A percentile compares a stretch with the other conserved stretches of the same genome.
Evolutionary conservation across 2,888 invertebrate genomes (phyloP).

Genomic region (Acronicta psi): DNA sequence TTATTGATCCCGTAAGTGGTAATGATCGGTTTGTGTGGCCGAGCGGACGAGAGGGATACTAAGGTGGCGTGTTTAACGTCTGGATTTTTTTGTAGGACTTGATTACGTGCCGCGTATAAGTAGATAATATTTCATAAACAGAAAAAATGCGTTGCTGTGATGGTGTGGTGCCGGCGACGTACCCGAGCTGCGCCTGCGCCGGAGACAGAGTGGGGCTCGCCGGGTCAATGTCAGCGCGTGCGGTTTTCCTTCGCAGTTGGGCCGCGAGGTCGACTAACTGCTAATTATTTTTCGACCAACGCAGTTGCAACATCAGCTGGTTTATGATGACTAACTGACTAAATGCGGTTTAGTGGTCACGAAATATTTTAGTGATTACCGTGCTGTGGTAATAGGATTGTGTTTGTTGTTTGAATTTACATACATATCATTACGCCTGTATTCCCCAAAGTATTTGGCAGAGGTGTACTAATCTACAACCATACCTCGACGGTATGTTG

Average conservation of each 20-base stretch:
- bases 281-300: slow-evolving; percentile 84
- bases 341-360: slow-evolving; percentile 75
- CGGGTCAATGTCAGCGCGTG: slow-evolving; percentile 81
- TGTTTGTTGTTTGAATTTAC: slow-evolving; percentile 49
- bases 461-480: too few relatives aligned
- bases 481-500: too few relatives aligned
- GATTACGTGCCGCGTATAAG: slow-evolving; percentile 52
- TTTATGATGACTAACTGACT: slow-evolving; percentile 72
- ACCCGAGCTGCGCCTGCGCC: slow-evolving; percentile 7
- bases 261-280: slow-evolving; percentile 78
- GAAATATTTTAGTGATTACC: slow-evolving; percentile 68
- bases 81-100: slow-evolving; percentile 58
- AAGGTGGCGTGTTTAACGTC: slow-evolving; percentile 61
- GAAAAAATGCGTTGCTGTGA: slow-evolving; percentile 47
- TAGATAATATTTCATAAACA: slow-evolving; percentile 53
- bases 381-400: slow-evolving; percentile 51
- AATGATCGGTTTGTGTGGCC: slow-evolving; percentile 68
- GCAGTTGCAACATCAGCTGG: slow-evolving; percentile 74
- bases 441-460: too few relatives aligned
- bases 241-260: slow-evolving; percentile 75
- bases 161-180: slow-evolving; percentile 18
- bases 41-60: slow-evolving; percentile 64
- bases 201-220: slow-evolving; percentile 45
- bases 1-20: slow-evolving; percentile 76
- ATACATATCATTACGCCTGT: too few relatives aligned